Percentiles rank a stretch among this genome's conserved stretches.
Evolutionary conservation across 2,113 vertebrate genomes (phyloP).

Genomic region (Orthonyx spaldingii): DNA sequence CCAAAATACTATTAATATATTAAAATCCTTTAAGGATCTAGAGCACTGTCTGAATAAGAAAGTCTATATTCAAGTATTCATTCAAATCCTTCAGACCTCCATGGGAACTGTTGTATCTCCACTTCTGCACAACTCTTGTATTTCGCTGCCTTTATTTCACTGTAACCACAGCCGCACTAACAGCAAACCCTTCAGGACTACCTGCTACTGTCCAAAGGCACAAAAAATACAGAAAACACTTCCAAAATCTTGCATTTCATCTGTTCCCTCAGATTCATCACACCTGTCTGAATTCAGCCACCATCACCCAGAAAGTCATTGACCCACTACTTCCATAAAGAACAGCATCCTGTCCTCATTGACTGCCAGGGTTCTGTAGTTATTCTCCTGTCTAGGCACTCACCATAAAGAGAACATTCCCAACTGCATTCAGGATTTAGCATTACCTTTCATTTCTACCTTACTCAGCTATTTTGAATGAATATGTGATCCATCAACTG

Average conservation of each 20-base stretch:
- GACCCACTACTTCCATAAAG: neutral
- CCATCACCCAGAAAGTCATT: neutral
- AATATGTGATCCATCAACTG: neutral
- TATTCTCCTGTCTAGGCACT: neutral
- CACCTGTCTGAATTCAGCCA: neutral
- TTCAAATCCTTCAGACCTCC: neutral
- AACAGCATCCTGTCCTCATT: neutral
- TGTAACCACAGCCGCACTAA: neutral
- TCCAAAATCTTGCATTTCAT: neutral
- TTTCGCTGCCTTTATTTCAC: neutral
- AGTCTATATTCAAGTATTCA: neutral
- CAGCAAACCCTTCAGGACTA: neutral
- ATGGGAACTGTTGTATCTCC: fast-evolving
- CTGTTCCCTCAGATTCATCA: neutral
- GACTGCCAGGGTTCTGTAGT: neutral
- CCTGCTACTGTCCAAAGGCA: neutral
- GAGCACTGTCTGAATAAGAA: neutral
- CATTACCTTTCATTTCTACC: neutral
- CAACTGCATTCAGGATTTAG: neutral
- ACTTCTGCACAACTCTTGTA: neutral
- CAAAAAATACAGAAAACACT: neutral
- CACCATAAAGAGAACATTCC: neutral
- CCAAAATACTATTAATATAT: neutral
- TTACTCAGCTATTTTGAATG: neutral
- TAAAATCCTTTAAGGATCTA: neutral